A percentile compares a stretch with the other conserved stretches of the same genome.
Evolutionary conservation across 2,888 invertebrate species (phyloP).

Genomic region (Mesochorus sp.): DNA sequence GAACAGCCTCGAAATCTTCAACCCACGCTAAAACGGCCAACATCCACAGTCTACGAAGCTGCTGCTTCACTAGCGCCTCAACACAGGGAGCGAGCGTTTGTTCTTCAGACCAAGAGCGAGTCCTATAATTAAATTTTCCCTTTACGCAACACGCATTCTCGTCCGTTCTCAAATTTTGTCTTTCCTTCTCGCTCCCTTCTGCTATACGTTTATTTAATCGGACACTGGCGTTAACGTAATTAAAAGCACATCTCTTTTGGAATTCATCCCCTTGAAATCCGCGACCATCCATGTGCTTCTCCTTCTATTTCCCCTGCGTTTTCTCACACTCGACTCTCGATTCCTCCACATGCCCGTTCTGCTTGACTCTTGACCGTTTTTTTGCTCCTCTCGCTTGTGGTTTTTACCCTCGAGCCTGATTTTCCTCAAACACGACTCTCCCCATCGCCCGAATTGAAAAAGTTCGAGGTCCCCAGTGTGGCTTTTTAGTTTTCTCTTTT

Average conservation of each 20-base stretch:
- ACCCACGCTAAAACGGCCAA: conserved; percentile 36
- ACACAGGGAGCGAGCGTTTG: conserved; percentile 58
- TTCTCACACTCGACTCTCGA: conserved; percentile 31
- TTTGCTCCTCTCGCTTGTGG: conserved; percentile 31
- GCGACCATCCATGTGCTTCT: conserved; percentile 11
- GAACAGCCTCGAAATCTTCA: conserved; percentile 41
- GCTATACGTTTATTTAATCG: conserved; percentile 77
- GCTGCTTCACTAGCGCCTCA: conserved; percentile 52
- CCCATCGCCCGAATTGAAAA: neutral
- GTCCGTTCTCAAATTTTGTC: conserved; percentile 69
- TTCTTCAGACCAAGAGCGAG: conserved; percentile 63
- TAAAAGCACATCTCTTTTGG: conserved; percentile 79
- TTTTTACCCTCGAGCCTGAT: neutral
- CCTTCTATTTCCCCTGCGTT: conserved; percentile 47
- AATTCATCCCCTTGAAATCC: conserved; percentile 69
- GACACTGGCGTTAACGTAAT: conserved; percentile 78
- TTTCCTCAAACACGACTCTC: neutral
- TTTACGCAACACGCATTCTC: conserved; percentile 62
- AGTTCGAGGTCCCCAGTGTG: neutral
- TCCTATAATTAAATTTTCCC: conserved; percentile 80
- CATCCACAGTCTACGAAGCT: conserved; percentile 1
- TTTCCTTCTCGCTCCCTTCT: conserved; percentile 14
- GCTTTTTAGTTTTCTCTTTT: neutral
- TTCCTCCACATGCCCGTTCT: conserved; percentile 44
- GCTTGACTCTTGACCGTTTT: conserved; percentile 8